Base-by-base conservation (phyloP, 2,888 invertebrate species). In the Sesia apiformis region DNA sequence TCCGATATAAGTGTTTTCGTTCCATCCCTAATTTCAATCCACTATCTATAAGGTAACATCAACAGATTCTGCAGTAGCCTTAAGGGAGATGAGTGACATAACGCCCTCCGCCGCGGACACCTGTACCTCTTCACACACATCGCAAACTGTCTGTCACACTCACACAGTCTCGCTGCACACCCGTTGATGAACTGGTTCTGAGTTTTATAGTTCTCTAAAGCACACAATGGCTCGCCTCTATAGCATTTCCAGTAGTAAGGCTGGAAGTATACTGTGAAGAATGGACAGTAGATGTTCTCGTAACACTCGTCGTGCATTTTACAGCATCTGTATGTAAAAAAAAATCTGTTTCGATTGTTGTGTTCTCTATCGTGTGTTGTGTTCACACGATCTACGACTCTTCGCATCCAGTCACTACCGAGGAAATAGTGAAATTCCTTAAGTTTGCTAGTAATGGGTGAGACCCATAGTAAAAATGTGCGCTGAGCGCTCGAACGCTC, bases 221-320 rank as follows among this genome's bases (percentile, higher is more conserved):
- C 94, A 74, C 97, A 97, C 42, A 95, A 88, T 0, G 97, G 96
- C 66, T 92, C 91, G 0, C 94, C 93, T 5, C 91, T 91, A 78
- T 93, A 93, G 76, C 97, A 97, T 71, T 93, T 94, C 97, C 97
- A 97, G 66, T 94, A 92, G 77, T 97, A 97, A 3, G 96, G 96
- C 61, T 96, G 93, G 72, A 97, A 93, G 85, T 97, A 97, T 57
- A 95, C 94, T 23, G 95, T 90, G 78, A 93, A 94, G 74, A 94
- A 92, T 3, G 94, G 94, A 68, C 97, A 97, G 67, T 93, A 93
- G 55, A 95, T 93, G 55, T 91, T 90, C 62, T 94, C 93, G 78
- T 97, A 97, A 76, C 97, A 97, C 81, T 93, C 92, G 81, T 97
- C 97, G 77, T 97, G 97, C 73, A 93, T 91, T 67, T 94, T 93